These are phyloP conservation scores for Zele albiditarsus DNA, from an alignment of 2,888 invertebrate genomes.

Conservation along the genomic window DNA sequence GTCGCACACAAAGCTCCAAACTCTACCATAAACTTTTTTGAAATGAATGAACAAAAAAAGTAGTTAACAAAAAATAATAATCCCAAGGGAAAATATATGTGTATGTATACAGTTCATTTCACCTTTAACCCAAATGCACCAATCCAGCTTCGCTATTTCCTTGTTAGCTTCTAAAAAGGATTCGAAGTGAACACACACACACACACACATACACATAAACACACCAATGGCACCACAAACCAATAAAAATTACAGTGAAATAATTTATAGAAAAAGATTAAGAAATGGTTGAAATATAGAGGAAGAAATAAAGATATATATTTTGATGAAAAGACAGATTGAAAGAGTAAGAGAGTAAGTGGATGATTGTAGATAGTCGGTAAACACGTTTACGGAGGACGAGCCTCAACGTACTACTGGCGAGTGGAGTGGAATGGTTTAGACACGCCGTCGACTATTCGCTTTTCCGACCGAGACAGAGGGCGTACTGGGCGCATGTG, in stretches of 20 bases:
- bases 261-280: neutral
- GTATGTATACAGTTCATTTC: neutral
- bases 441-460: constrained; percentile 65
- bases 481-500: constrained; percentile 66
- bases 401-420: constrained; percentile 66
- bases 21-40: neutral
- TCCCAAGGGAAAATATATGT: neutral
- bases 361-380: constrained; percentile 2
- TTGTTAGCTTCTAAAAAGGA: neutral
- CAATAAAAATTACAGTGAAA: neutral
- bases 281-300: neutral
- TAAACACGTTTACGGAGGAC: constrained; percentile 47
- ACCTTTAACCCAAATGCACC: neutral
- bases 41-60: neutral
- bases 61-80: neutral
- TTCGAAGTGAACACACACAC: neutral
- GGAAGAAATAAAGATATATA: neutral
- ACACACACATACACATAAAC: neutral
- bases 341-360: constrained; percentile 2
- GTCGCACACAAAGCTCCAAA: neutral
- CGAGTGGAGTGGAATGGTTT: constrained; percentile 64
- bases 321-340: neutral
- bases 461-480: constrained; percentile 51
- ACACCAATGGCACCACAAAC: neutral
- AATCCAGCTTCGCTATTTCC: neutral